Percentiles rank a stretch among this genome's conserved stretches.
Evolutionary conservation across 1,140 invertebrate genomes (phyloP).

Genomic region (Meloidogyne chitwoodi): DNA sequence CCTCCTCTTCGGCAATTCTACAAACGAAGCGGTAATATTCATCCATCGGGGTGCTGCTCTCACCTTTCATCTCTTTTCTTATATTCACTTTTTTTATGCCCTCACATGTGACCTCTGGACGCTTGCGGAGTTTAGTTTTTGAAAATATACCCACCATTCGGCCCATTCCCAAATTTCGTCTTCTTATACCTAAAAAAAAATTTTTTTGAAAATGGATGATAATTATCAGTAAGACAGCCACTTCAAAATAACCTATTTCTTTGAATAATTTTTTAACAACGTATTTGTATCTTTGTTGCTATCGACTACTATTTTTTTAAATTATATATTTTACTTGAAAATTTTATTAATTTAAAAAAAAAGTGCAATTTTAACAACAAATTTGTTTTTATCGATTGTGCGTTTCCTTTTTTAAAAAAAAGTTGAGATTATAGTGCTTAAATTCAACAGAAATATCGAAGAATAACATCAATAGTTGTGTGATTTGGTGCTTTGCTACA

Average conservation of each 20-base stretch:
- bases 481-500: neutral
- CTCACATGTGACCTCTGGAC: conserved; percentile 22
- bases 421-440: neutral
- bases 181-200: neutral
- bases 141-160: neutral
- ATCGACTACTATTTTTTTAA: neutral
- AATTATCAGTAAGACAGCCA: neutral
- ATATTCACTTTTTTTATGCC: conserved; percentile 1
- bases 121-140: neutral
- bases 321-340: no score
- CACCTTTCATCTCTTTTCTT: neutral
- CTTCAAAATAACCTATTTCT: neutral
- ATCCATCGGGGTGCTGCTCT: neutral
- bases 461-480: neutral
- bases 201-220: neutral
- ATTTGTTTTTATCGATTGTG: no score
- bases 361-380: no score
- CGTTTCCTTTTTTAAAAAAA: no score
- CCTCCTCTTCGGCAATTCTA: neutral
- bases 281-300: no score
- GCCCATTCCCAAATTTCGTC: neutral
- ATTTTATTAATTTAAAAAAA: no score
- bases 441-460: neutral
- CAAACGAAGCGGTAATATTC: conserved; percentile 1
- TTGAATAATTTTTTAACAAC: neutral